Base-by-base conservation (phyloP, 2,888 invertebrate species). In the Pachydiplax longipennis region DNA sequence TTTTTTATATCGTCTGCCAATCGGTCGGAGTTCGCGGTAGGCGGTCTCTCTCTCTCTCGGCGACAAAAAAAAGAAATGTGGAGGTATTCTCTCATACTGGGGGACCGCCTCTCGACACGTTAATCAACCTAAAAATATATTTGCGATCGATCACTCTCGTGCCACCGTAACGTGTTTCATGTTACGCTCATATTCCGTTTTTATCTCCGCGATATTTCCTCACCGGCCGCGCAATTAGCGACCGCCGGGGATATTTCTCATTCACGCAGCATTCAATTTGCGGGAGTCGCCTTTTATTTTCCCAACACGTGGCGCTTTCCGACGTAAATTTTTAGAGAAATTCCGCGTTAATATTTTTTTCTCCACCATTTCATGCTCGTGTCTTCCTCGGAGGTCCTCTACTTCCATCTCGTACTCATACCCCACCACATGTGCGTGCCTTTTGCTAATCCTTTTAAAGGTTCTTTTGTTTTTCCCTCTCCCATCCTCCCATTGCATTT, bases 361-460 rank as follows among this genome's bases (percentile, higher is more conserved):
- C 25, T 53, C 53, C 53, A 13, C 48, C 48, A 18, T 53, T 53
- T 53, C 22, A 31, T 31, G 73, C 73, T 73, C 73, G 73, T 73
- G 73, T 73, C 53, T 53, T 25, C 73, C 25, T 73, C 65, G n/a
- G 25, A 22, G 22, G 65, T 65, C 65, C 22, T 61, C 15, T 83
- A 53, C 53, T 83, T 83, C 58, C 83, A 48, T 83, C 83, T 31
- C 83, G 35, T 83, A 35, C 83, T 31, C 80, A 58, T 58, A 35
- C 83, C 35, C 53, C 61, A 22, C 35, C 58, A 65, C 87, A 65
- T 31, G 87, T 87, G 87, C 87, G 87, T 87, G 87, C 61, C 87
- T 61, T 37, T 65, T 53, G 87, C 87, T 87, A 87, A 87, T 87
- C 87, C 87, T 87, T 87, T 87, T 87, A 87, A 87, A 65, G 87